Conservation (phyloP, 2,113 vertebrate species). For the Tympanuchus pallidicinctus region DNA sequence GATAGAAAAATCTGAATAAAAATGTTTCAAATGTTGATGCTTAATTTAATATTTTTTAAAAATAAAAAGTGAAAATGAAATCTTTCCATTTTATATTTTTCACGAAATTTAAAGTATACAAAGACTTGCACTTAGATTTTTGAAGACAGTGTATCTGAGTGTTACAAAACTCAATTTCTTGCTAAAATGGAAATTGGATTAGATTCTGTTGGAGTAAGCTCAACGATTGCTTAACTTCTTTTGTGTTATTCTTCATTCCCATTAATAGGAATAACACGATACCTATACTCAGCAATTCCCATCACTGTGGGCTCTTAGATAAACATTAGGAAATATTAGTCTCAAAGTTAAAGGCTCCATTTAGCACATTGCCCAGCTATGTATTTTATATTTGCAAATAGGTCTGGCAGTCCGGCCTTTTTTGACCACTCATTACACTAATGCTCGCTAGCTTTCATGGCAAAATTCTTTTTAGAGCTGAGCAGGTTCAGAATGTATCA, state of each 20-base stretch:
- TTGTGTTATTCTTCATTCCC: constrained; percentile 33
- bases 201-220: constrained; percentile 37
- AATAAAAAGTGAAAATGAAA: neutral
- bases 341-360: neutral
- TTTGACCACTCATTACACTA: neutral
- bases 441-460: neutral
- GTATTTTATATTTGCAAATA: neutral
- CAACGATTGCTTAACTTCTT: constrained; percentile 56
- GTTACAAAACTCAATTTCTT: neutral
- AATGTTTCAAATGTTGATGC: neutral
- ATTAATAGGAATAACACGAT: constrained; percentile 49
- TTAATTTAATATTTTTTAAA: neutral
- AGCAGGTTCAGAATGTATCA: neutral
- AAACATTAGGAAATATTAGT: constrained; percentile 55
- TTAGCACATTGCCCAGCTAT: neutral
- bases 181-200: constrained; percentile 70
- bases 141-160: neutral
- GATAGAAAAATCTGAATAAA: neutral
- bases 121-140: neutral
- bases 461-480: neutral
- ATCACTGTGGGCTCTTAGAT: constrained; percentile 23
- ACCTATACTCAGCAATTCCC: constrained; percentile 16
- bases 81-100: neutral
- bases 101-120: neutral
- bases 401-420: neutral